A percentile compares a stretch with the other conserved stretches of the same genome.
phyloP scores from a whole-genome alignment of 2,113 vertebrate species.

The Haplochromis vanheusdeni region DNA sequence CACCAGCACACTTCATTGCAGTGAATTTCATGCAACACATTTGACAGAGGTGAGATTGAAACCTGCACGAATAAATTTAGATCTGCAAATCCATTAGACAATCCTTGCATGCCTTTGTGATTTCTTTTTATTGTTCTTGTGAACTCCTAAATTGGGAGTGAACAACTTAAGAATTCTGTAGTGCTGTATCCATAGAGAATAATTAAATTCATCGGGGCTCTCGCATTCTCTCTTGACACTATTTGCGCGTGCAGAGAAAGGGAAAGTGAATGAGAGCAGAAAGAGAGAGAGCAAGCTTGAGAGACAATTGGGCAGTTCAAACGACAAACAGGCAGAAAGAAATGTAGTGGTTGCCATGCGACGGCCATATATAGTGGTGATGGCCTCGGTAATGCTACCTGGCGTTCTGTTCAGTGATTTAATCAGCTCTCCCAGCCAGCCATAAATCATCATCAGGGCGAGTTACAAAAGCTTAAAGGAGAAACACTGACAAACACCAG shows the following conservation, averaged over 20 bases:
- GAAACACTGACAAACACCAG: slow-evolving; percentile 15
- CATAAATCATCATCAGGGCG: slow-evolving; percentile 65
- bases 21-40: not conserved
- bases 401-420: slow-evolving; percentile 60
- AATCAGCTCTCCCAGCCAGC: slow-evolving; percentile 51
- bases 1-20: not conserved
- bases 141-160: not conserved
- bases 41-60: not conserved
- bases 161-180: not conserved
- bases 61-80: not conserved
- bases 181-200: slow-evolving; percentile 14
- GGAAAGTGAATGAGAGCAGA: not conserved
- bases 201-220: not conserved
- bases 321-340: slow-evolving; percentile 12
- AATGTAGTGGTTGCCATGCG: slow-evolving; percentile 50
- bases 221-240: not conserved
- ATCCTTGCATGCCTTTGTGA: not conserved
- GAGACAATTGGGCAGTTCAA: slow-evolving; percentile 5
- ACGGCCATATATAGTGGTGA: slow-evolving; percentile 49
- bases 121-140: not conserved
- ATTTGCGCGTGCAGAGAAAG: not conserved
- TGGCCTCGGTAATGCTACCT: slow-evolving; percentile 54
- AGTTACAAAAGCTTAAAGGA: slow-evolving; percentile 34
- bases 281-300: not conserved
- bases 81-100: not conserved